A percentile compares a stretch with the other conserved stretches of the same genome.
These are phyloP conservation scores for Pocota personata DNA, from an alignment of 2,888 invertebrate genomes.

Conservation along the genomic window DNA sequence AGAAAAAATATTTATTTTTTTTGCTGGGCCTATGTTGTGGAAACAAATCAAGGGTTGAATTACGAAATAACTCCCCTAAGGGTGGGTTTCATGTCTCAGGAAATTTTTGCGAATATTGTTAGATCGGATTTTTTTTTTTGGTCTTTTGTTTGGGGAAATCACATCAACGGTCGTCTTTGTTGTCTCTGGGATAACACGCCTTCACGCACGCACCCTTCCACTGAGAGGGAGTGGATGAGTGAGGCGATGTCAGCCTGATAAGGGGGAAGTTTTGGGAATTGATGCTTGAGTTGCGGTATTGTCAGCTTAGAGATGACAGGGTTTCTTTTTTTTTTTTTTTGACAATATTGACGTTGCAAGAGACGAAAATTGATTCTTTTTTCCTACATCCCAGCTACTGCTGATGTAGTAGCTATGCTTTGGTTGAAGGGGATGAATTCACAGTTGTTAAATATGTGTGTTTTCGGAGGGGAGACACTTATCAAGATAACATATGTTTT, in stretches of 20 bases:
- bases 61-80: conserved; percentile 26
- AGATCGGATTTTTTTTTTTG: conserved; percentile 26
- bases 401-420: conserved; percentile 3
- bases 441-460: conserved; percentile 16
- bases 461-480: neutral
- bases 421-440: conserved; percentile 14
- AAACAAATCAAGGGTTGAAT: conserved; percentile 54
- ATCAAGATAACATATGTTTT: conserved; percentile 43
- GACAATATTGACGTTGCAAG: conserved; percentile 16
- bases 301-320: conserved; percentile 29
- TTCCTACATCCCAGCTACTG: neutral
- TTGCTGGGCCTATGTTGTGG: conserved; percentile 5
- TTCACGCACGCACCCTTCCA: conserved; percentile 15
- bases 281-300: conserved; percentile 47
- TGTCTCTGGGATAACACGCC: conserved; percentile 27
- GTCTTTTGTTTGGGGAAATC: conserved; percentile 17
- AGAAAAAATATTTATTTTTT: neutral
- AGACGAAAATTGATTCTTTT: conserved; percentile 48
- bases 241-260: conserved; percentile 1
- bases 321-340: neutral
- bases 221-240: neutral
- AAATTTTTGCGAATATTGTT: conserved; percentile 48
- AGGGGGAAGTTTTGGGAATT: conserved; percentile 34
- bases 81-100: conserved; percentile 28
- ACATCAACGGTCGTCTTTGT: conserved; percentile 22